A percentile compares a stretch with the other conserved stretches of the same genome.
phyloP scores from a whole-genome alignment of 1,140 invertebrate genomes.

The Drosophila navojoa region DNA sequence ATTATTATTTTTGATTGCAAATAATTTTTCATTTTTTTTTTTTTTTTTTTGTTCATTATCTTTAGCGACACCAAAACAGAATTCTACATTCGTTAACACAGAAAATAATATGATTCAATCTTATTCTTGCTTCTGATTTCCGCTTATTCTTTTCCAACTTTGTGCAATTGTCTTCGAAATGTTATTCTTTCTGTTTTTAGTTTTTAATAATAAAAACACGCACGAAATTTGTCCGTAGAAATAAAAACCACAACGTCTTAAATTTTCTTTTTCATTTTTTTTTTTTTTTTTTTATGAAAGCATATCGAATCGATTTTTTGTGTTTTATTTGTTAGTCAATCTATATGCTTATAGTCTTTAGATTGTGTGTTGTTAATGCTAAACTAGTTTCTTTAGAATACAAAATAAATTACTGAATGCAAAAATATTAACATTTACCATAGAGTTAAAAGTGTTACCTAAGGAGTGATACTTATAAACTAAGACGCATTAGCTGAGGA shows the following conservation, averaged over 20 bases:
- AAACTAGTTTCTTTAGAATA: conserved; percentile 49
- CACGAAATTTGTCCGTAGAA: conserved; percentile 72
- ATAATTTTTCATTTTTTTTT: conserved; percentile 20
- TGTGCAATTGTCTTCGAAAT: conserved; percentile 46
- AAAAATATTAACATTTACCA: conserved; percentile 61
- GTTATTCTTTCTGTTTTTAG: not conserved
- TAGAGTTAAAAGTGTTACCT: conserved; percentile 41
- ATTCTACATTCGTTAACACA: conserved; percentile 66
- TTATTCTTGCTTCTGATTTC: conserved; percentile 47
- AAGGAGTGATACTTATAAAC: conserved; percentile 34
- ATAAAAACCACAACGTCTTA: conserved; percentile 80
- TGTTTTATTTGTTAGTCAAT: conserved; percentile 68
- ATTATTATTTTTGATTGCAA: conserved; percentile 17
- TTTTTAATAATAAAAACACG: conserved; percentile 36
- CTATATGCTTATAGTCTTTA: conserved; percentile 71
- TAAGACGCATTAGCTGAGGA: conserved; percentile 34
- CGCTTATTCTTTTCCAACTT: conserved; percentile 73
- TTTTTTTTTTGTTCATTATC: conserved; percentile 11
- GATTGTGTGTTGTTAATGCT: conserved; percentile 60
- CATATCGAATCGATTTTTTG: conserved; percentile 67
- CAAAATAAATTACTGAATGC: conserved; percentile 77
- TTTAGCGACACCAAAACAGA: conserved; percentile 82
- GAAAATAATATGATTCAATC: conserved; percentile 72
- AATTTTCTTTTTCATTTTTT: conserved; percentile 45
- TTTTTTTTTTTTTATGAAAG: conserved; percentile 60